These are phyloP conservation scores for Poliocrania exsul DNA, from an alignment of 2,797 vertebrate genomes.

Conservation along the genomic window DNA sequence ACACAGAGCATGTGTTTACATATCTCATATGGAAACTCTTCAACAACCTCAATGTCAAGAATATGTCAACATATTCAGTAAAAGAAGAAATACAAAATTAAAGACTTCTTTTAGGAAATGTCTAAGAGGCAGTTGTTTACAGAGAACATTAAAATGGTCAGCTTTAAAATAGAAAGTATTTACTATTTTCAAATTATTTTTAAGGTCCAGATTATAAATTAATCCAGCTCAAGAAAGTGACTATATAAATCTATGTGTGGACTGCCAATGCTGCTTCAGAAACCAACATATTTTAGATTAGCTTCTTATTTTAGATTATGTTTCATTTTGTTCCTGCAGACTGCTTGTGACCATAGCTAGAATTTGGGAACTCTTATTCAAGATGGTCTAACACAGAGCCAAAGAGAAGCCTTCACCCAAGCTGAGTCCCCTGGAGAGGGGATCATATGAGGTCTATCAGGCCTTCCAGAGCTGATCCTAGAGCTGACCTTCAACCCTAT, in stretches of 20 bases:
- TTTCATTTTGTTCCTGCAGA: not conserved
- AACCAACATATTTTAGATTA: not conserved
- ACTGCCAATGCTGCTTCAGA: not conserved
- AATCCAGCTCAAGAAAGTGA: not conserved
- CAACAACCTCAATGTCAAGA: not conserved
- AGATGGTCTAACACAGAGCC: rapidly evolving
- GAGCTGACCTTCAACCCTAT: not conserved
- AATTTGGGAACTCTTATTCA: not conserved
- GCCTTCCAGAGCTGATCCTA: not conserved
- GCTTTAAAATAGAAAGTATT: not conserved
- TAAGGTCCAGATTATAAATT: not conserved
- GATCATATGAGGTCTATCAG: not conserved
- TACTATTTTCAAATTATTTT: not conserved
- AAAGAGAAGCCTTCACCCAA: not conserved
- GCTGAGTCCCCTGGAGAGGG: rapidly evolving
- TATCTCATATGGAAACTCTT: not conserved
- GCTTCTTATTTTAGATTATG: not conserved
- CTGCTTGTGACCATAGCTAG: not conserved
- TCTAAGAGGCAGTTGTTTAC: not conserved
- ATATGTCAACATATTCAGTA: not conserved
- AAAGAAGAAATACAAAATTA: not conserved
- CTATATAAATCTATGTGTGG: not conserved
- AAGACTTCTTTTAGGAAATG: not conserved
- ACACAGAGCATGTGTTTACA: not conserved
- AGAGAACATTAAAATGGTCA: not conserved